A percentile compares a stretch with the other conserved stretches of the same genome.
Conservation (phyloP, 2,113 vertebrate genomes). For the Cnemophilus loriae region DNA sequence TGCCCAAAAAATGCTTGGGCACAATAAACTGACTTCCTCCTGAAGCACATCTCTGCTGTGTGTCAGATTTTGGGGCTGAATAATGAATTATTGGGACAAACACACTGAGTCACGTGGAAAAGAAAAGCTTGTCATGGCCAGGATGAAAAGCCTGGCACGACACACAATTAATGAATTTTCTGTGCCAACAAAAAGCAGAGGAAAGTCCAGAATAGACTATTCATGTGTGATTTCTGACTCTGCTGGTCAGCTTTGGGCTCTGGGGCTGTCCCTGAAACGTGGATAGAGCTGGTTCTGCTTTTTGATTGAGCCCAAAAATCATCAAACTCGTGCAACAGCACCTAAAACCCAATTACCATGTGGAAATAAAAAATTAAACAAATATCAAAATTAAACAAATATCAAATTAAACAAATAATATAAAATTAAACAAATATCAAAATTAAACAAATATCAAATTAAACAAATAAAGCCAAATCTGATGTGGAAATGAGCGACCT, state of each 20-base stretch:
- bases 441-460: no score
- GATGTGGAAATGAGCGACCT: background rate
- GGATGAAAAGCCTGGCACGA: background rate
- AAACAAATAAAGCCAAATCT: no score
- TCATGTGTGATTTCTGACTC: background rate
- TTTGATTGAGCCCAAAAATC: background rate
- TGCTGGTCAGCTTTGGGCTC: background rate
- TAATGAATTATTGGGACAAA: background rate
- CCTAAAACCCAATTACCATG: background rate
- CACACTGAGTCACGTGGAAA: background rate
- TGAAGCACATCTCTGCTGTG: background rate
- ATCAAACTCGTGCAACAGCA: background rate
- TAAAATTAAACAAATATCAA: no score
- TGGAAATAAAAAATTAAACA: no score
- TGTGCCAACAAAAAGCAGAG: background rate
- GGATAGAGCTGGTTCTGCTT: background rate
- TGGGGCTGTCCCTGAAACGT: background rate
- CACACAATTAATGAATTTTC: background rate
- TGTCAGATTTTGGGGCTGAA: background rate
- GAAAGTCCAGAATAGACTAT: background rate
- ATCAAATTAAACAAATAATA: no score
- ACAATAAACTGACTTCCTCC: background rate
- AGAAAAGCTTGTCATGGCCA: background rate
- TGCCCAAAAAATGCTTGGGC: background rate
- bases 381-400: no score